Evolutionary conservation across 2,113 vertebrate species (phyloP), one percentile per base, ranked within the genome.

Genomic region (Brachionichthys hirsutus): DNA sequence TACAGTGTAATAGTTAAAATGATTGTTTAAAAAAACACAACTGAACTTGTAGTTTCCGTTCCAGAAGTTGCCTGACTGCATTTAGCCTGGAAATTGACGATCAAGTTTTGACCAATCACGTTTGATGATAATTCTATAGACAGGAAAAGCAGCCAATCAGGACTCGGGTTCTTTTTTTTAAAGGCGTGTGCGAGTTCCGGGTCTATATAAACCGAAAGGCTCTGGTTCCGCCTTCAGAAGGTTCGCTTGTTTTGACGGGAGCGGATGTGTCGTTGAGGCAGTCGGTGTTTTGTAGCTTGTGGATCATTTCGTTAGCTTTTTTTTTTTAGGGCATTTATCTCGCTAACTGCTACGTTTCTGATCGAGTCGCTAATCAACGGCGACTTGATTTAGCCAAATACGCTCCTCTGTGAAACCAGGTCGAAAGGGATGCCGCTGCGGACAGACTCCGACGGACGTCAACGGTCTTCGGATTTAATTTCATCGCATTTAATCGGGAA

Each of bases 361-460:
- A 86, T 88, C 86, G 73, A 86, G 84, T 92, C 87, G 90, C 87
- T 81, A 4, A 45, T 52, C 67, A 64, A 71, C 76, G 58, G 87
- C 84, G 88, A 78, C 90, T 84, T 87, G 90, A 76, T 88, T 86
- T 49, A 10, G 43, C 62, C 52, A 45, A n/a, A 53, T 43, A 64
- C 60, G 30, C 45, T 6, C 40, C 42, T 80, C 83, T 71, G 81
- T 67, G 6, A 72, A 75, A 71, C 65, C 61, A 78, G 65, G 85
- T 78, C 52, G 71, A 74, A 80, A 85, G 91, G 89, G 90, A 92
- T 92, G 91, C 89, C 78, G 87, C 88, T 85, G 87, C 87, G 87
- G 87, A 79, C 75, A 73, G 77, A 86, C 66, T 74, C 82, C 75
- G 79, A 85, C 77, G 74, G 74, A 77, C 83, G 80, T 61, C 69